Evolutionary conservation across 2,888 invertebrate genomes (phyloP).

Genomic region (Diarsia dahlii): DNA sequence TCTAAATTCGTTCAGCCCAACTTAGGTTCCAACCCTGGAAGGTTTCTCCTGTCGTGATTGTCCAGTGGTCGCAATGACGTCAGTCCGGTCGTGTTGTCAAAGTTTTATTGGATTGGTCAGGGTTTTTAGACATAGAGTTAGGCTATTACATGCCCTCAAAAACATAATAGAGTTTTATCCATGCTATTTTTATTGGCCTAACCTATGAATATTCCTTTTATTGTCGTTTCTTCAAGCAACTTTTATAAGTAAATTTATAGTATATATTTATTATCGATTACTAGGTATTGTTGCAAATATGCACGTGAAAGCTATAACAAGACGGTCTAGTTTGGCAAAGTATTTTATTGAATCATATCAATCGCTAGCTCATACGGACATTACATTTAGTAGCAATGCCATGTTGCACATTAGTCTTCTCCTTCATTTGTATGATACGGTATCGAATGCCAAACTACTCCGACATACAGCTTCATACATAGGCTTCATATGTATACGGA

Average conservation of each 20-base stretch:
- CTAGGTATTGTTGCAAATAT: not conserved
- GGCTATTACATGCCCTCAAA: not conserved
- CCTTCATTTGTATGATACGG: slow-evolving; percentile 29
- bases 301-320: not conserved
- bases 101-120: not conserved
- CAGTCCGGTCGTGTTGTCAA: too few species aligned
- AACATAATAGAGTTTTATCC: not conserved
- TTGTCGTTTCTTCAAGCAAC: not conserved
- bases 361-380: slow-evolving; percentile 33
- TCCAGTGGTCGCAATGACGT: not conserved
- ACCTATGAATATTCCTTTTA: too few species aligned
- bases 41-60: not conserved
- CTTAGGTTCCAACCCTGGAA: not conserved
- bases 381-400: slow-evolving; percentile 46
- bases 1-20: not conserved
- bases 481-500: not conserved
- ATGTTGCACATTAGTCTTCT: slow-evolving; percentile 25
- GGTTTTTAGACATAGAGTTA: too few species aligned
- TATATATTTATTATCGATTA: too few species aligned
- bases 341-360: slow-evolving; percentile 41
- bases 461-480: not conserved
- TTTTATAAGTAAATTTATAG: not conserved
- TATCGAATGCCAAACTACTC: slow-evolving; percentile 48
- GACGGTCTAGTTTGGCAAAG: slow-evolving; percentile 10
- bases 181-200: too few species aligned